phyloP scores from a whole-genome alignment of 2,113 vertebrate species.

The Psephotus haematonotus region DNA sequence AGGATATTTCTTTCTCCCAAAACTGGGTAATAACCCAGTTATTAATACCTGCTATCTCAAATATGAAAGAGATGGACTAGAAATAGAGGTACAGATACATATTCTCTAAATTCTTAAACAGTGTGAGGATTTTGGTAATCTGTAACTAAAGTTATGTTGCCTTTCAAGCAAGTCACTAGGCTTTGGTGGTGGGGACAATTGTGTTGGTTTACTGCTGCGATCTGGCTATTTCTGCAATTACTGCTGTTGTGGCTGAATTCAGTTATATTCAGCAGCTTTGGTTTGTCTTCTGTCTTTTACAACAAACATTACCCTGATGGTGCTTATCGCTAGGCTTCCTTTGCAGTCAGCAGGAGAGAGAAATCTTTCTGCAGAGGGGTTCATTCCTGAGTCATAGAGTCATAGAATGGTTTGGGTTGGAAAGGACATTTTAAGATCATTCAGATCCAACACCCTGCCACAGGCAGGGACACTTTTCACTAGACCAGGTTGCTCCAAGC shows the following conservation, averaged over 20 bases:
- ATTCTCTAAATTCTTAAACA: not conserved
- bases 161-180: not conserved
- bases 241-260: not conserved
- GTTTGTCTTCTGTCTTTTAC: too few relatives aligned
- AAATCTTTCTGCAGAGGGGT: not conserved
- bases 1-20: not conserved
- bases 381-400: not conserved
- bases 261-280: not conserved
- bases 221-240: not conserved
- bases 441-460: not conserved
- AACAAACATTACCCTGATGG: not conserved
- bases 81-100: not conserved
- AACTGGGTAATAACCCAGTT: not conserved
- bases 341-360: not conserved
- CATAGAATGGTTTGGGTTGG: not conserved
- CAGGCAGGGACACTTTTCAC: not conserved
- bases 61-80: not conserved
- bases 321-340: not conserved
- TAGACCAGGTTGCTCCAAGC: not conserved
- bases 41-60: not conserved
- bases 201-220: not conserved
- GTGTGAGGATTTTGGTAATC: not conserved
- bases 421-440: not conserved
- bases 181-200: not conserved
- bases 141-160: not conserved